A percentile compares a stretch with the other conserved stretches of the same genome.
phyloP scores from a whole-genome alignment of 2,113 vertebrate species.

The Microtus montanus region DNA sequence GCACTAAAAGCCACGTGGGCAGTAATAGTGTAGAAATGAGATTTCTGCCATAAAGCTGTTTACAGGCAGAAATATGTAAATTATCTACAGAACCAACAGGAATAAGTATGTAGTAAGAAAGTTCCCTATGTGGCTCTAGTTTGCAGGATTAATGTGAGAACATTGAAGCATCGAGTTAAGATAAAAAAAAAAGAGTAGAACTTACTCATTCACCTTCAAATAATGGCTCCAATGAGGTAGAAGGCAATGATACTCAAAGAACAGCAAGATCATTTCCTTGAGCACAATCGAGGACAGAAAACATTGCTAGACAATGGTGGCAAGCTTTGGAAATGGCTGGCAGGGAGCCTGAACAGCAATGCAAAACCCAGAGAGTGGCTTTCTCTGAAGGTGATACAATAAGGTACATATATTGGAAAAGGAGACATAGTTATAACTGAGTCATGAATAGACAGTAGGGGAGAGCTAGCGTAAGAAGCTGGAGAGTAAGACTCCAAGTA shows the following conservation, averaged over 20 bases:
- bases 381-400: neutral
- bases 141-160: neutral
- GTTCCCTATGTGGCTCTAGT: neutral
- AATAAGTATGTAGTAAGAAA: neutral
- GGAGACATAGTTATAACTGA: neutral
- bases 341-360: neutral
- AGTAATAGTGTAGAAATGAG: neutral
- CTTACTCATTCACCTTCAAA: neutral
- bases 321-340: neutral
- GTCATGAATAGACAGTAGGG: neutral
- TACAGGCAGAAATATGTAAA: neutral
- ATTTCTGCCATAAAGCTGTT: constrained; percentile 37
- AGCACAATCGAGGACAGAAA: neutral
- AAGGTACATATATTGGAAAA: neutral
- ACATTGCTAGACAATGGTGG: neutral
- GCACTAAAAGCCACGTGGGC: neutral
- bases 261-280: neutral
- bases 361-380: neutral
- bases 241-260: neutral
- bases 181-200: constrained; percentile 4
- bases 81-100: neutral
- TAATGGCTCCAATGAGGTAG: neutral
- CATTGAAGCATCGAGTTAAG: neutral
- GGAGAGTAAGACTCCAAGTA: neutral
- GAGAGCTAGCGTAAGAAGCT: neutral